Percentiles rank a stretch among this genome's conserved stretches.
phyloP scores from a whole-genome alignment of 2,113 vertebrate species.

The Thamnophis sirtalis region DNA sequence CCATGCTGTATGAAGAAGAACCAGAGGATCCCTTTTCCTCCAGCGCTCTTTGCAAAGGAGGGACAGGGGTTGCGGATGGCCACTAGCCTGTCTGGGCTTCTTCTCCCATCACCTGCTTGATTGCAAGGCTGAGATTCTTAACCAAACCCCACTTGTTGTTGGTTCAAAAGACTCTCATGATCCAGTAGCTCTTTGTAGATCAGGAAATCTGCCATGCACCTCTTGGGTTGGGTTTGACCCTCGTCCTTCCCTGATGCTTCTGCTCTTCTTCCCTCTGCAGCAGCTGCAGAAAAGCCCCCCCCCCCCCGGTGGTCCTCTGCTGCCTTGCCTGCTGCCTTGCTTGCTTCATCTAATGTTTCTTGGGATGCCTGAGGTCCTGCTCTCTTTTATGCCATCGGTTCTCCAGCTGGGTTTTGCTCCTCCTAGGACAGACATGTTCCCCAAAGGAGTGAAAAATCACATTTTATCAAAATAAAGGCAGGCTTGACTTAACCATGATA shows the following conservation, averaged over 20 bases:
- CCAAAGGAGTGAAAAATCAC: not conserved
- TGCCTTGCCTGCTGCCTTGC: not conserved
- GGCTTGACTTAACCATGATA: not conserved
- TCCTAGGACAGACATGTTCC: not conserved
- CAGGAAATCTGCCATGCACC: not conserved
- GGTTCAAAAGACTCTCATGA: not conserved
- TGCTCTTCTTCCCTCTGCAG: not conserved
- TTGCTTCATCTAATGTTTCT: not conserved
- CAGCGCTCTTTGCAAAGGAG: not conserved
- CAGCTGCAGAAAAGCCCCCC: not conserved
- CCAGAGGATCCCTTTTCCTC: not conserved
- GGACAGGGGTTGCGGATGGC: accelerated
- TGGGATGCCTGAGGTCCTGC: not conserved
- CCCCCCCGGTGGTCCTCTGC: not conserved
- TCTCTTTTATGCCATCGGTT: not conserved
- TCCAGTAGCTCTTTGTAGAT: not conserved
- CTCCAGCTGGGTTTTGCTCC: not conserved
- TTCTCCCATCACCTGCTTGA: not conserved
- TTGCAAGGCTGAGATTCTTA: not conserved
- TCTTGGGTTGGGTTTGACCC: not conserved
- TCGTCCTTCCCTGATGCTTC: not conserved
- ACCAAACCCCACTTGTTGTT: not conserved
- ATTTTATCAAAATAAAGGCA: accelerated
- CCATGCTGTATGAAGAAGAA: not conserved
- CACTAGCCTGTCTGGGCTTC: not conserved